Evolutionary conservation across 1,140 invertebrate genomes (phyloP), one percentile per base, ranked within the genome.

Genomic region (Tetraneura akinire): DNA sequence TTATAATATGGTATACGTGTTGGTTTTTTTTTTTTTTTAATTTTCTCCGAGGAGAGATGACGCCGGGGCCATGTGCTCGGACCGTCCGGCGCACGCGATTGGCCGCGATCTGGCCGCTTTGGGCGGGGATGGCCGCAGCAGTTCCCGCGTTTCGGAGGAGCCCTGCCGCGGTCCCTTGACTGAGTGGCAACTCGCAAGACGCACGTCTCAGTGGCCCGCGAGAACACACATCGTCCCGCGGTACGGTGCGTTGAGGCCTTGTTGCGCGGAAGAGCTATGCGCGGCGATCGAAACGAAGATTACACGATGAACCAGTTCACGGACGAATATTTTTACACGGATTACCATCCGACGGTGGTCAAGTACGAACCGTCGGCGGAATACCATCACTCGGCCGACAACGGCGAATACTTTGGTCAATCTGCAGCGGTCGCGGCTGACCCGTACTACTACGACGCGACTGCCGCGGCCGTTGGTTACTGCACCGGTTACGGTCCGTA

Each of bases 81-180:
- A 23, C 26, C 57, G 57, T 14, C 10, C 45, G 13, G 37, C 45
- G 11, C 32, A 13, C n/a, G 37, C 51, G 64, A 71, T 71, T 71
- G 68, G 68, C 9, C 23, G 47, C 10, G 9, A 51, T n/a, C 26
- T 45, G 68, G 9, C 23, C 0, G 14, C 9, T 18, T 18, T 71
- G 68, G 68, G 68, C 68, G 68, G 68, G 68, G 68, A 71, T 9
- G 23, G 23, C 45, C 23, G 68, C 68, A 45, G 68, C n/a, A n/a
- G 45, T n/a, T n/a, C 64, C 1, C 11, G 29, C 62, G 32, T 37
- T 37, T 37, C 64, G 64, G 21, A 11, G 8, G 29, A 21, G 32
- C 42, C 37, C 68, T 32, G 47, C 62, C 21, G 32, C 37, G 37
- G n/a, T n/a, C 18, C 29, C 9, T 32, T 18, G 16, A 10, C 29